A percentile compares a stretch with the other conserved stretches of the same genome.
Evolutionary conservation across 2,797 vertebrate genomes (phyloP).

Genomic region (Catostomus latipinnis): DNA sequence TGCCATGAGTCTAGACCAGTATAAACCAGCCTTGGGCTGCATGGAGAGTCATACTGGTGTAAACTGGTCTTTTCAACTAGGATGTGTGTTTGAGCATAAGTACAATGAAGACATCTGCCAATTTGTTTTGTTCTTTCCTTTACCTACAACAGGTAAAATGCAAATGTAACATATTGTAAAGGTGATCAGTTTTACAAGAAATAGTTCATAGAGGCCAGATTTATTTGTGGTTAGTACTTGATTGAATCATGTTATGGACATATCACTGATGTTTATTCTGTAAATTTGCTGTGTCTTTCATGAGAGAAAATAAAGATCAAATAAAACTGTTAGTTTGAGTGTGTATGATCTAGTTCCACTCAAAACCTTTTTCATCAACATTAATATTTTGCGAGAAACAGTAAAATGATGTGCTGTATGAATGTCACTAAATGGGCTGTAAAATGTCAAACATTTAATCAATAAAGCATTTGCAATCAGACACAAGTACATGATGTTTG

Average conservation of each 20-base stretch:
- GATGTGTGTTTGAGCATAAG: no score
- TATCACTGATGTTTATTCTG: neutral
- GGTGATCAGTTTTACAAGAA: neutral
- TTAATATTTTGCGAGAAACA: neutral
- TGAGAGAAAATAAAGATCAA: neutral
- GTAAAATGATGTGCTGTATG: neutral
- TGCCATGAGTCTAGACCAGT: no score
- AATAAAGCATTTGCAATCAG: slow-evolving; percentile 29
- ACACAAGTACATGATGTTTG: neutral
- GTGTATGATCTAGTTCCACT: neutral
- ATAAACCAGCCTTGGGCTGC: no score
- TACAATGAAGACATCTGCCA: neutral
- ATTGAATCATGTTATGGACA: neutral
- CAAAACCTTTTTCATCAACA: neutral
- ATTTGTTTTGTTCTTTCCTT: neutral
- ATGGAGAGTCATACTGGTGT: no score
- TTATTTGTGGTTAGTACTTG: neutral
- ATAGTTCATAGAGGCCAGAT: neutral
- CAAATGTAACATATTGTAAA: slow-evolving; percentile 6
- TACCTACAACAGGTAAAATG: neutral
- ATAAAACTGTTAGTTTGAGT: neutral
- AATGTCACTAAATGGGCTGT: neutral
- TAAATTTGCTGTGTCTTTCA: neutral
- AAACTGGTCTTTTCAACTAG: no score
- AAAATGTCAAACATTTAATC: neutral